Base-by-base conservation (phyloP, 2,888 invertebrate species). In the Erebia epiphron region DNA sequence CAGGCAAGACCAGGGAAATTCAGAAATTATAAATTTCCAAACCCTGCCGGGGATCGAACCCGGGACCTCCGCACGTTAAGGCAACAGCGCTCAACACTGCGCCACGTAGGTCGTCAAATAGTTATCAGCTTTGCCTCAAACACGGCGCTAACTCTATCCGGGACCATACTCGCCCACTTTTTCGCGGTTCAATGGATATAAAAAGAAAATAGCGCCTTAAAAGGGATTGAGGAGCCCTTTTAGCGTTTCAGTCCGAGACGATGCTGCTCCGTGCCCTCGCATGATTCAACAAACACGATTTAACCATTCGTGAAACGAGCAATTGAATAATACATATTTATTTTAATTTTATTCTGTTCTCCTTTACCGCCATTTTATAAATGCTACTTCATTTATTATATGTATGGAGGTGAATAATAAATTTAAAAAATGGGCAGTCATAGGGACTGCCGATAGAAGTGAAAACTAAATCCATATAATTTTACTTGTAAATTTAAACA, bases 201-300 rank as follows among this genome's bases (percentile, higher is more conserved):
- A 88, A 89, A 88, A 87, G 86, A 86, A 88, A 87, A 88, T 85
- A 83, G 79, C 82, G 79, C 79, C 88, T 88, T 87, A 85, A 87
- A 86, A 83, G 83, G 86, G 86, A 84, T 85, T 79, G 79, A 80
- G 80, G 79, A 80, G 82, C 81, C 85, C 82, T 86, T 88, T 87
- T 83, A 83, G 77, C 83, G 82, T 82, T 86, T 86, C 85, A 83
- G 82, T 85, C 79, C 78, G 82, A 79, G 80, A 81, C 78, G 78
- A 77, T 77, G 79, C 76, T 78, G 76, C 79, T 78, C 80, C 83
- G 79, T 83, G 82, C 80, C 75, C 76, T 79, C 77, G 83, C 81
- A 83, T 85, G 82, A 86, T 83, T 84, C 81, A 82, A 81, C 85
- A 87, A 87, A 86, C 83, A 84, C 79, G 82, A 79, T 83, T 83